Percentiles rank a stretch among this genome's conserved stretches.
Conservation (phyloP, 2,797 vertebrate genomes). For the Oryzias dopingdopingensis region DNA sequence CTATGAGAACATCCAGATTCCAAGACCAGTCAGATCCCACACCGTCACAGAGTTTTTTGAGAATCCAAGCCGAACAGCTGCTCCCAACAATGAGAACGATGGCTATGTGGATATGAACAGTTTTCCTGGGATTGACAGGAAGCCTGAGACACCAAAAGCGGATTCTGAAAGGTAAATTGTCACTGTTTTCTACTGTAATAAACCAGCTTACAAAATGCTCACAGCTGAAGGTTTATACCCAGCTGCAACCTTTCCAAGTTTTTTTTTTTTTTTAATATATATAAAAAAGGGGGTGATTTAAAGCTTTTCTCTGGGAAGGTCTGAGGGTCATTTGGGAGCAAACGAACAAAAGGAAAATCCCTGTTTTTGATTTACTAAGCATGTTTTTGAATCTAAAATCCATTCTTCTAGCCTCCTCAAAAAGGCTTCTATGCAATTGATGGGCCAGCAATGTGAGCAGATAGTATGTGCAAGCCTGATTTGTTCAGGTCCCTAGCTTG, state of each 20-base stretch:
- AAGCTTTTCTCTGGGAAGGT: no score
- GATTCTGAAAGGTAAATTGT: conserved; percentile 89
- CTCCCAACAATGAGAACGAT: conserved; percentile 88
- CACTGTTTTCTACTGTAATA: no score
- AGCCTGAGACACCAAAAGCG: conserved; percentile 75
- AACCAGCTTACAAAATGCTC: no score
- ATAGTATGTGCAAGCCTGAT: not conserved
- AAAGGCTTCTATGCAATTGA: not conserved
- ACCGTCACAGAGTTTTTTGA: conserved; percentile 95
- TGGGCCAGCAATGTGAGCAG: not conserved
- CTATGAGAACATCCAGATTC: conserved; percentile 98
- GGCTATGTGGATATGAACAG: conserved; percentile 99
- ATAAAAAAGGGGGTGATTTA: not conserved
- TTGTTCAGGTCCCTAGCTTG: no score
- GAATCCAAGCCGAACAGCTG: conserved; percentile 83
- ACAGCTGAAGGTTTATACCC: no score
- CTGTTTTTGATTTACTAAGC: not conserved
- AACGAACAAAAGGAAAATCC: not conserved
- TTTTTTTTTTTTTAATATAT: not conserved
- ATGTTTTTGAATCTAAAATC: not conserved
- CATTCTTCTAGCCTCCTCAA: no score
- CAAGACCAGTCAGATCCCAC: conserved; percentile 84
- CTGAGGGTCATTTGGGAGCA: no score
- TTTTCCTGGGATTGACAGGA: conserved; percentile 92
- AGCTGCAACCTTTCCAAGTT: not conserved